Conservation (phyloP, 2,113 vertebrate species). For the Picathartes gymnocephalus region DNA sequence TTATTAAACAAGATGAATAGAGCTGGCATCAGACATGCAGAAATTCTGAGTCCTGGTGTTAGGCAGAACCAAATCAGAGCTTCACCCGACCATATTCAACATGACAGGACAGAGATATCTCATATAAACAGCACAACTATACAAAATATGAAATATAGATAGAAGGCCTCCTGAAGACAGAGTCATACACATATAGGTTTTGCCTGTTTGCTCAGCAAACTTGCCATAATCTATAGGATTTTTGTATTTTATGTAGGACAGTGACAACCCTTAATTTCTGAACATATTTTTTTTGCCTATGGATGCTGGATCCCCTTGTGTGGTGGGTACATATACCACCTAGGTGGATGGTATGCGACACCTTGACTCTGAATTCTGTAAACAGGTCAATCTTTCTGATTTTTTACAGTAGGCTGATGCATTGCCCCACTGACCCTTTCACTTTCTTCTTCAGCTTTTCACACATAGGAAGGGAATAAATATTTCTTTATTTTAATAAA, state of each 20-base stretch:
- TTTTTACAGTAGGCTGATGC: background rate
- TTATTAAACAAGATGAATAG: background rate
- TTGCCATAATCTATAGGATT: background rate
- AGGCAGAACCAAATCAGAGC: background rate
- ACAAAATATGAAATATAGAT: background rate
- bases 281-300: background rate
- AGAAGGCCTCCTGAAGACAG: background rate
- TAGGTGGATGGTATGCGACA: background rate
- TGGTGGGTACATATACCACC: background rate
- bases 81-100: background rate
- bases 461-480: background rate
- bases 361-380: background rate
- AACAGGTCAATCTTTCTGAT: background rate
- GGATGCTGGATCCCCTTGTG: fast-evolving
- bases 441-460: background rate
- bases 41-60: background rate
- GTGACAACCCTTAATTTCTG: background rate
- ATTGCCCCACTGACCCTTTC: background rate
- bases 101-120: background rate
- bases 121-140: background rate
- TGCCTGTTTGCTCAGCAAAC: constrained; percentile 13
- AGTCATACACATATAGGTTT: background rate
- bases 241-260: background rate
- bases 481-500: background rate
- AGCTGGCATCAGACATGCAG: background rate